These are phyloP conservation scores for Chymomyza procnemis DNA, from an alignment of 2,888 invertebrate species.

Conservation along the genomic window DNA sequence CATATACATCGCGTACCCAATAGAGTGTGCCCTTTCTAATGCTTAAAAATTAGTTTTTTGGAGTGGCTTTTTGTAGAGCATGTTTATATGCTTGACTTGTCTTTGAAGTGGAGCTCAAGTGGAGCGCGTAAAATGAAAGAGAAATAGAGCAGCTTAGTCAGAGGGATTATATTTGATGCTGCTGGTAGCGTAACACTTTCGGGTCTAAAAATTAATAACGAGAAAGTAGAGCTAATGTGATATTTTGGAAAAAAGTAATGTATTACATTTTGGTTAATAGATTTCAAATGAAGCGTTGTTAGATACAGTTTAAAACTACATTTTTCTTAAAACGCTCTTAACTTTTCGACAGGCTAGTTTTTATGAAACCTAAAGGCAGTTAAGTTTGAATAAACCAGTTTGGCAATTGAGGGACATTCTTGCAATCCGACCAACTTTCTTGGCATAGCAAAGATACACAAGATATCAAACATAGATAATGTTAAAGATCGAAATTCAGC, in stretches of 20 bases:
- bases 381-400: too few relatives aligned
- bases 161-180: not conserved
- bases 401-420: too few relatives aligned
- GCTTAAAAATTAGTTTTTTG: slow-evolving; percentile 62
- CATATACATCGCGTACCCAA: slow-evolving; percentile 2
- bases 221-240: not conserved
- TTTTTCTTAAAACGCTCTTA: too few relatives aligned
- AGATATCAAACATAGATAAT: too few relatives aligned
- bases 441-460: too few relatives aligned
- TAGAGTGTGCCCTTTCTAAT: slow-evolving; percentile 54
- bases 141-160: not conserved
- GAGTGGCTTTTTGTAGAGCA: slow-evolving; percentile 40
- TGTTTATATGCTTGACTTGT: slow-evolving; percentile 57
- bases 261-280: not conserved
- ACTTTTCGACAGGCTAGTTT: too few relatives aligned
- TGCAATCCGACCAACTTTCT: too few relatives aligned
- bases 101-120: slow-evolving; percentile 36
- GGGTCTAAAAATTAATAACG: not conserved
- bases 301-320: too few relatives aligned
- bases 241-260: not conserved
- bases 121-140: not conserved
- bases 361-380: too few relatives aligned
- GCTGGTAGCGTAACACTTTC: too few relatives aligned
- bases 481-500: too few relatives aligned
- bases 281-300: not conserved